Conservation (phyloP, 2,113 vertebrate species). For the Plecotus auritus region DNA sequence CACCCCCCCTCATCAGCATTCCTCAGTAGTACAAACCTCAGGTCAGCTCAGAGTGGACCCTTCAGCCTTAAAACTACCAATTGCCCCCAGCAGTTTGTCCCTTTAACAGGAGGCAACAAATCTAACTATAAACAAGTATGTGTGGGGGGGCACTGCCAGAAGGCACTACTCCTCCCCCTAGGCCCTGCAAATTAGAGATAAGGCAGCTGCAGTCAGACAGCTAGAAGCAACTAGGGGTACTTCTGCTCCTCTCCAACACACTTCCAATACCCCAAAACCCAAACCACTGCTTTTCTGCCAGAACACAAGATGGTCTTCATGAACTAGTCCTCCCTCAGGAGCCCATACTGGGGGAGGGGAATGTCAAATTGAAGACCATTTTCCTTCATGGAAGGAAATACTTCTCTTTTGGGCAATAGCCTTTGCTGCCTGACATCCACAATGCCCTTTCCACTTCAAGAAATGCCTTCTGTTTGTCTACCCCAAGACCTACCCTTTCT, state of each 20-base stretch:
- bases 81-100: neutral
- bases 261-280: neutral
- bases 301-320: neutral
- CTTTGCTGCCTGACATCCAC: neutral
- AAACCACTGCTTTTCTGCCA: conserved; percentile 35
- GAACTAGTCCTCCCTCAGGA: neutral
- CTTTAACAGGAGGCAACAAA: conserved; percentile 60
- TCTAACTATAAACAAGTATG: conserved; percentile 57
- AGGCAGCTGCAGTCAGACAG: conserved; percentile 40
- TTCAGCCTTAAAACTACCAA: neutral
- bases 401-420: neutral
- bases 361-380: neutral
- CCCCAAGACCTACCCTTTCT: neutral
- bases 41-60: neutral
- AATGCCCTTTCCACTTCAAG: neutral
- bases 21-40: conserved; percentile 29
- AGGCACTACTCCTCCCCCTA: conserved; percentile 18
- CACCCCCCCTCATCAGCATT: neutral
- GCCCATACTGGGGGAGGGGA: neutral
- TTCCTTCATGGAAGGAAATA: neutral
- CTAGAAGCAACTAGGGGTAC: conserved; percentile 38
- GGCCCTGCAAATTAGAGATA: conserved; percentile 69
- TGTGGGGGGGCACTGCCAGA: neutral
- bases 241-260: neutral
- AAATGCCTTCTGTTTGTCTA: neutral